A percentile compares a stretch with the other conserved stretches of the same genome.
Conservation (phyloP, 2,888 invertebrate species). For the Disparrhopalites patrizii region DNA sequence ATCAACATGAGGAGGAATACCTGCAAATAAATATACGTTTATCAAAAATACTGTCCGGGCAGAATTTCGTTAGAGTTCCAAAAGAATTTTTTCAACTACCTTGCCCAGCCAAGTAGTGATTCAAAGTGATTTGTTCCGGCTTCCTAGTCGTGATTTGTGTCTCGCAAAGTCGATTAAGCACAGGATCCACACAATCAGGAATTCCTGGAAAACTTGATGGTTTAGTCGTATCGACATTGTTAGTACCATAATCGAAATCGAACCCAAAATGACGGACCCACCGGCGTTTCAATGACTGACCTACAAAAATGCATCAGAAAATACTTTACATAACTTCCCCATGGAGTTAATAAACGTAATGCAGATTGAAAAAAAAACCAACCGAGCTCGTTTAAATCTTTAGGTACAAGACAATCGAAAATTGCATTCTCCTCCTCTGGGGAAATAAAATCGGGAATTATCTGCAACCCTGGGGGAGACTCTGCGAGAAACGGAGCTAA, state of each 20-base stretch:
- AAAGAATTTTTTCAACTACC: conserved; percentile 54
- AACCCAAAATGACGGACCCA: conserved; percentile 87
- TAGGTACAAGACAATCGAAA: conserved; percentile 55
- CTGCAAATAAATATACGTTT: conserved; percentile 54
- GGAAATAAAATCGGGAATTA: conserved; percentile 69
- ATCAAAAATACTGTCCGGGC: background rate
- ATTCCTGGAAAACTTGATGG: conserved; percentile 64
- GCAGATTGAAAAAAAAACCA: background rate
- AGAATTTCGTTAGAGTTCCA: background rate
- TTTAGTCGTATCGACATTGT: conserved; percentile 70
- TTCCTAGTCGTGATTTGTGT: conserved; percentile 52
- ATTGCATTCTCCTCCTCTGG: conserved; percentile 63
- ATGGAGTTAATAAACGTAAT: background rate
- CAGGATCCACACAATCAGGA: conserved; percentile 64
- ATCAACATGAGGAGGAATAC: conserved; percentile 93
- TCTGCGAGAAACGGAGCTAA: conserved; percentile 53
- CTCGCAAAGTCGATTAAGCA: conserved; percentile 61
- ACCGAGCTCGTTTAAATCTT: conserved; percentile 9
- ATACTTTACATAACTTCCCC: background rate
- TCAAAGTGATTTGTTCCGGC: conserved; percentile 82
- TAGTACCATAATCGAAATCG: conserved; percentile 82
- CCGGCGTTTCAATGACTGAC: conserved; percentile 65
- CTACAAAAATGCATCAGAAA: conserved; percentile 9
- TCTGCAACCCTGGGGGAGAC: conserved; percentile 59
- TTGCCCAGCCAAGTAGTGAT: conserved; percentile 78